Conservation (phyloP, 2,797 vertebrate genomes). For the Xiphorhynchus erythropygius region DNA sequence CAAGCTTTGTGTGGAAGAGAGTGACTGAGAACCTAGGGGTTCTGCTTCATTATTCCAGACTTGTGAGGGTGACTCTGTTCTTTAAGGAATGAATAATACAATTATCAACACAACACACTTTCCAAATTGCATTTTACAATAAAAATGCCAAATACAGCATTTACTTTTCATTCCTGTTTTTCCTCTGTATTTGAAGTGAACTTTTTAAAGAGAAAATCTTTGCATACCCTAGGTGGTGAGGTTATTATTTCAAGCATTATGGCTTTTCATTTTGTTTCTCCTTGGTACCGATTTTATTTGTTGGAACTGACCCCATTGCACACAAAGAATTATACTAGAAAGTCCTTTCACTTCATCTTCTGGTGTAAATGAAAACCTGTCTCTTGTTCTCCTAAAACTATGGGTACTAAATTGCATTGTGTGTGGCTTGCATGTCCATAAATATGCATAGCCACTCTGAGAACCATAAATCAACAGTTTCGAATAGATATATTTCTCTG, state of each 20-base stretch:
- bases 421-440: background rate
- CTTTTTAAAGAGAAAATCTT: background rate
- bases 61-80: background rate
- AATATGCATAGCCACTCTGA: background rate
- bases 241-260: background rate
- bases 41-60: background rate
- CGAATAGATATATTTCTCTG: background rate
- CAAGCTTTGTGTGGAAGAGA: background rate
- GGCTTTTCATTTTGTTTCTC: background rate
- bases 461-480: background rate
- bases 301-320: background rate
- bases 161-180: background rate
- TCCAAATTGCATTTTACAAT: background rate
- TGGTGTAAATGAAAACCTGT: background rate
- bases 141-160: background rate
- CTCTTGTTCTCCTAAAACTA: background rate
- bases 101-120: background rate
- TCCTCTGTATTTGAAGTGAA: background rate
- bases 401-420: background rate
- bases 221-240: background rate
- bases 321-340: background rate
- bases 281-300: background rate
- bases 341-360: background rate
- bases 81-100: background rate
- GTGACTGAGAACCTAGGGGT: background rate